These are phyloP conservation scores for Recurvirostra avosetta DNA, from an alignment of 2,113 vertebrate genomes.

Conservation along the genomic window DNA sequence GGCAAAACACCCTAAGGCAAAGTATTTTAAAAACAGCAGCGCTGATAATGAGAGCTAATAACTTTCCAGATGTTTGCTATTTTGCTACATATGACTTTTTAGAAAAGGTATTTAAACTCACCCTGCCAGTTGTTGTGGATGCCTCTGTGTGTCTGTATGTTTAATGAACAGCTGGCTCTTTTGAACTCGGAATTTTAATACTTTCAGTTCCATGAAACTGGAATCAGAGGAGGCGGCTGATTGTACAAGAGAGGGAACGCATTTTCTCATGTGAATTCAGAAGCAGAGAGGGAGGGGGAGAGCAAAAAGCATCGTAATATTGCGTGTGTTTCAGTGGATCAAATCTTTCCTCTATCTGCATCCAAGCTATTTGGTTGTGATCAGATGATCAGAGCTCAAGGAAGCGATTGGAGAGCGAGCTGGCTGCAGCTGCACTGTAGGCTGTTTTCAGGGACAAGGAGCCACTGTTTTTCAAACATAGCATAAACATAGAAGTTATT, in stretches of 20 bases:
- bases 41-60: background rate
- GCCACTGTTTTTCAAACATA: constrained; percentile 87
- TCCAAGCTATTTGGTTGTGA: constrained; percentile 81
- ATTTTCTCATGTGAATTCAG: constrained; percentile 45
- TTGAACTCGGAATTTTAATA: constrained; percentile 37
- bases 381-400: constrained; percentile 91
- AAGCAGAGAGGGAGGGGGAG: background rate
- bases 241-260: constrained; percentile 32
- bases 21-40: background rate
- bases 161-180: constrained; percentile 46
- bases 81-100: background rate
- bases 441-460: constrained; percentile 87
- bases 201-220: constrained; percentile 25
- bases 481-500: constrained; percentile 85
- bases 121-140: background rate
- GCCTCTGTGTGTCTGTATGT: background rate
- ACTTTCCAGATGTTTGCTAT: background rate
- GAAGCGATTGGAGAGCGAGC: constrained; percentile 86
- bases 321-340: constrained; percentile 69
- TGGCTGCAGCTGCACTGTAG: constrained; percentile 91
- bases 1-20: background rate
- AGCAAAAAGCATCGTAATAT: constrained; percentile 21
- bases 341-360: constrained; percentile 81
- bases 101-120: background rate
- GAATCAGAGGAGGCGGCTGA: background rate